Percentiles rank a stretch among this genome's conserved stretches.
Evolutionary conservation across 2,888 invertebrate species (phyloP).

Genomic region (Acleris laterana): DNA sequence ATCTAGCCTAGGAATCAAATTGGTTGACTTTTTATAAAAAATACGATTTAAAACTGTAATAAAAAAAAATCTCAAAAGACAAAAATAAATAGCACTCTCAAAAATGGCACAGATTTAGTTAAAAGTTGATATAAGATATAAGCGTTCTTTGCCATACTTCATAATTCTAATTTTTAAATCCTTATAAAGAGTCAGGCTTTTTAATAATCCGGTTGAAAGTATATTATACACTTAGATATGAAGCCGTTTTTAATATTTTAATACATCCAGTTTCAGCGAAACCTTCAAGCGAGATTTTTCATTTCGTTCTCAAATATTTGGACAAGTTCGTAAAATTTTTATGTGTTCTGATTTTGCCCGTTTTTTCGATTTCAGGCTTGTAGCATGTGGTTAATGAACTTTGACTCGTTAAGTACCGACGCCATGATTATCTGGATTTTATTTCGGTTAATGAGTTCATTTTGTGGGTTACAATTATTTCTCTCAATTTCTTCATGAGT

Average conservation of each 20-base stretch:
- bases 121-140: background rate
- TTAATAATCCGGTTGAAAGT: background rate
- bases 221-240: background rate
- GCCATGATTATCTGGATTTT: no score
- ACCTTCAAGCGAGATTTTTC: slow-evolving; percentile 12
- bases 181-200: background rate
- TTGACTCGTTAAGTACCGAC: no score
- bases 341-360: slow-evolving; percentile 22
- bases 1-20: no score
- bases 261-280: background rate
- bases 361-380: slow-evolving; percentile 14
- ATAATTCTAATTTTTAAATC: background rate
- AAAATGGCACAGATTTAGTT: no score
- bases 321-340: slow-evolving; percentile 27
- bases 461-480: no score
- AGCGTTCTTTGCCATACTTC: background rate
- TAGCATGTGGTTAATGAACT: slow-evolving; percentile 5
- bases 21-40: no score
- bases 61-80: no score
- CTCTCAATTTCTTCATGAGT: no score
- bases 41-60: no score
- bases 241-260: slow-evolving; percentile 2
- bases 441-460: no score
- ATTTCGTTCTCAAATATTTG: slow-evolving; percentile 28
- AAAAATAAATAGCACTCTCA: no score